A percentile compares a stretch with the other conserved stretches of the same genome.
Conservation (phyloP, 1,140 invertebrate species). For the Bombyx mori region DNA sequence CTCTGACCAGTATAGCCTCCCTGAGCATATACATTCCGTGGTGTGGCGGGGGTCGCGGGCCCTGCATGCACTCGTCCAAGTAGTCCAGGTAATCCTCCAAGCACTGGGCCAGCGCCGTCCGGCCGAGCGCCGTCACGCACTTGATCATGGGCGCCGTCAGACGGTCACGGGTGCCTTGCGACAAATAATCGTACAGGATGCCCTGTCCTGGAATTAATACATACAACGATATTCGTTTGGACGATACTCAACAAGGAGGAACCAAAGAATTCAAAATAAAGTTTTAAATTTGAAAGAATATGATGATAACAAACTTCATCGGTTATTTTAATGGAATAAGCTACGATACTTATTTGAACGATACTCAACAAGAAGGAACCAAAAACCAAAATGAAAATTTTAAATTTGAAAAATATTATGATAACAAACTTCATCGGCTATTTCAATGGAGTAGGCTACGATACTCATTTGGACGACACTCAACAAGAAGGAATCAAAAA, state of each 20-base stretch:
- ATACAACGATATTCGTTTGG: too few species aligned
- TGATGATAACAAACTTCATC: too few species aligned
- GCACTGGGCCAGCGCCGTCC: slow-evolving; percentile 48
- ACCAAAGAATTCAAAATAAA: not conserved
- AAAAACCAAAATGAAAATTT: too few species aligned
- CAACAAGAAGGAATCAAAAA: too few species aligned
- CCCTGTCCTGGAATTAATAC: slow-evolving; percentile 42
- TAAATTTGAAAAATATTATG: too few species aligned
- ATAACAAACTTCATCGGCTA: too few species aligned
- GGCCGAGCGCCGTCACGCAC: slow-evolving; percentile 56
- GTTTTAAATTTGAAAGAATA: not conserved
- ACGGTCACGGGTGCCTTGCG: slow-evolving; percentile 57
- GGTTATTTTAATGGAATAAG: too few species aligned
- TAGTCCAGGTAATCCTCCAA: slow-evolving; percentile 49
- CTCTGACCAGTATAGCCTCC: slow-evolving; percentile 49
- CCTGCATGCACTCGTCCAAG: slow-evolving; percentile 40
- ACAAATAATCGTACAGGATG: slow-evolving; percentile 60
- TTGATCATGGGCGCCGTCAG: slow-evolving; percentile 61
- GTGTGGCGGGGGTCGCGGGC: slow-evolving; percentile 17
- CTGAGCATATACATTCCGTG: slow-evolving; percentile 33
- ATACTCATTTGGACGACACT: too few species aligned
- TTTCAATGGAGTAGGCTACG: too few species aligned
- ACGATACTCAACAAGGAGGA: too few species aligned
- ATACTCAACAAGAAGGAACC: too few species aligned
- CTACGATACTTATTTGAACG: too few species aligned